phyloP scores from a whole-genome alignment of 2,797 vertebrate genomes.

The Pseudochirops cupreus region DNA sequence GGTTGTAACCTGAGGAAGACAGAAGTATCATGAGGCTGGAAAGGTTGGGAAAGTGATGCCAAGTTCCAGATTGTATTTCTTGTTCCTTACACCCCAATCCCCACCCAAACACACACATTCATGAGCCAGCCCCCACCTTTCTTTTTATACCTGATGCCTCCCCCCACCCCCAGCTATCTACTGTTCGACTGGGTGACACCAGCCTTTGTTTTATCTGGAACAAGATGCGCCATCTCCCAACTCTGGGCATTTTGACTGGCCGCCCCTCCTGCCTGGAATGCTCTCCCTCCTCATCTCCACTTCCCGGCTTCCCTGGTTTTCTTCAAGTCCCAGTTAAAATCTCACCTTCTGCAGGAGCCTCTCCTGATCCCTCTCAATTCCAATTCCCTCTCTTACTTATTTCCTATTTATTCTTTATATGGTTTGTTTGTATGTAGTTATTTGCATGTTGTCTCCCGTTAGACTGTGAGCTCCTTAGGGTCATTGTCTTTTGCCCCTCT shows the following conservation, averaged over 20 bases:
- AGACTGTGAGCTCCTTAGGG: background rate
- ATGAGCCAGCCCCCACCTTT: background rate
- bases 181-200: background rate
- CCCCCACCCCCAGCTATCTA: background rate
- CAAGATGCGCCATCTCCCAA: background rate
- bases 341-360: background rate
- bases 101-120: background rate
- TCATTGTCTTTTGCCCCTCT: background rate
- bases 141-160: background rate
- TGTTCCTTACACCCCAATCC: background rate
- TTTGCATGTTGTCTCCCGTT: background rate
- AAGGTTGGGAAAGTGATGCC: background rate
- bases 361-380: background rate
- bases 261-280: background rate
- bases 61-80: background rate
- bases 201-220: background rate
- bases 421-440: background rate
- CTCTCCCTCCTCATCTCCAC: background rate
- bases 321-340: background rate
- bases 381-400: background rate
- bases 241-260: background rate
- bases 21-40: background rate
- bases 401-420: background rate
- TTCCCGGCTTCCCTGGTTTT: background rate
- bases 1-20: conserved; percentile 93